Evolutionary conservation across 2,888 invertebrate genomes (phyloP).

Genomic region (Globia sparganii): DNA sequence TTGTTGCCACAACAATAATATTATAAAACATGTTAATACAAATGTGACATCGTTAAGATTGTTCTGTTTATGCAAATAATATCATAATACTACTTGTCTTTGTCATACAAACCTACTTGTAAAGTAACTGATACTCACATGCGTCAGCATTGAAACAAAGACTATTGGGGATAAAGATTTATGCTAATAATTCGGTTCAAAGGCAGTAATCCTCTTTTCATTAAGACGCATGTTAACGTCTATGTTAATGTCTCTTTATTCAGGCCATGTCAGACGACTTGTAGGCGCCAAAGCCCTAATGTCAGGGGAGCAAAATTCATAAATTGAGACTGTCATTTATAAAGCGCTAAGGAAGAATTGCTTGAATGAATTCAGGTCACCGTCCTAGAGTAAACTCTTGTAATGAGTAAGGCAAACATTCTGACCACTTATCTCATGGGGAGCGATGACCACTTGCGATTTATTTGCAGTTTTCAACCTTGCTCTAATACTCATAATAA

Average conservation of each 20-base stretch:
- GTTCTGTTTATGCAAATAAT: slow-evolving; percentile 62
- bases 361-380: slow-evolving; percentile 44
- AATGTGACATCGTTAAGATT: slow-evolving; percentile 48
- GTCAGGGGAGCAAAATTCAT: slow-evolving; percentile 38
- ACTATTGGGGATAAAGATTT: slow-evolving; percentile 45
- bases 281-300: slow-evolving; percentile 47
- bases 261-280: slow-evolving; percentile 50
- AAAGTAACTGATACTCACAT: slow-evolving; percentile 53
- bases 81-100: slow-evolving; percentile 59
- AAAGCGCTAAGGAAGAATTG: slow-evolving; percentile 46
- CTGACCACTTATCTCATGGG: slow-evolving; percentile 49
- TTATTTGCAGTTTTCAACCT: slow-evolving; percentile 37
- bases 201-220: slow-evolving; percentile 50
- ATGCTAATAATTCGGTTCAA: slow-evolving; percentile 48
- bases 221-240: slow-evolving; percentile 40
- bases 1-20: slow-evolving; percentile 42
- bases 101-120: slow-evolving; percentile 59
- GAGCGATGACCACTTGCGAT: slow-evolving; percentile 52
- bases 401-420: slow-evolving; percentile 56
- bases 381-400: slow-evolving; percentile 48
- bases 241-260: slow-evolving; percentile 47
- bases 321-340: slow-evolving; percentile 42
- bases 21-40: slow-evolving; percentile 57
- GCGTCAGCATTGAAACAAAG: slow-evolving; percentile 54
- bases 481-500: slow-evolving; percentile 31